These are phyloP conservation scores for Parotocinclus haroldoi DNA, from an alignment of 2,797 vertebrate species.

Conservation along the genomic window DNA sequence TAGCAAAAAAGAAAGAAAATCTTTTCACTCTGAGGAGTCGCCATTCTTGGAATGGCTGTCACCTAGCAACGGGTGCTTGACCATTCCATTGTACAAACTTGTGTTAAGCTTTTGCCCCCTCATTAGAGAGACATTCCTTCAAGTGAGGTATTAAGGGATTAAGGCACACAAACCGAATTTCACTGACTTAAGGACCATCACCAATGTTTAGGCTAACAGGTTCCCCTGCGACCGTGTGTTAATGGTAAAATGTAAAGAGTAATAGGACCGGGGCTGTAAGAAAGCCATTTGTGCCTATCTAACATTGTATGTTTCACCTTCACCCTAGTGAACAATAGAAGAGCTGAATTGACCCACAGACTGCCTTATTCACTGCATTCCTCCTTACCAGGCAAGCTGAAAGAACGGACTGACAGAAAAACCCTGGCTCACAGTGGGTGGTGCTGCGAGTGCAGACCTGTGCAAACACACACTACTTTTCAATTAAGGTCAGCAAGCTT, in stretches of 20 bases:
- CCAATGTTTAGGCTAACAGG: too few relatives aligned
- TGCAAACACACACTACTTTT: conserved; percentile 52
- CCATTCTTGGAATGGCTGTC: conserved; percentile 77
- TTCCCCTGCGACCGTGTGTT: conserved; percentile 53
- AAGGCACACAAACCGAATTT: conserved; percentile 76
- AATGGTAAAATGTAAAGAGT: conserved; percentile 3
- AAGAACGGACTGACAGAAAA: conserved; percentile 35
- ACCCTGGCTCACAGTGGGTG: conserved; percentile 42
- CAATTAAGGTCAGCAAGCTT: conserved; percentile 56
- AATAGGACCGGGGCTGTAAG: background rate
- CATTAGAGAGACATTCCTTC: conserved; percentile 73
- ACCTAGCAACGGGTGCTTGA: conserved; percentile 79
- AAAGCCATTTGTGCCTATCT: conserved; percentile 14
- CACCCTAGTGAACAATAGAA: conserved; percentile 34
- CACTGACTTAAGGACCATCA: conserved; percentile 70
- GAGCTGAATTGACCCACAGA: conserved; percentile 30
- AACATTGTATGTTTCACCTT: conserved; percentile 43
- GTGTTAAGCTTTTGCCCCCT: conserved; percentile 77
- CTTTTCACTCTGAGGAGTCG: conserved; percentile 71
- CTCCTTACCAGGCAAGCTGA: conserved; percentile 38
- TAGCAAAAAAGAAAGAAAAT: conserved; percentile 79
- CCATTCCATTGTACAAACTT: conserved; percentile 78
- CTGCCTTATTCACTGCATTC: conserved; percentile 21
- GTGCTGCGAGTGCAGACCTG: conserved; percentile 34
- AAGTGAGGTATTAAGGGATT: conserved; percentile 82